Evolutionary conservation across 2,888 invertebrate genomes (phyloP).

Genomic region (Amiota communis): DNA sequence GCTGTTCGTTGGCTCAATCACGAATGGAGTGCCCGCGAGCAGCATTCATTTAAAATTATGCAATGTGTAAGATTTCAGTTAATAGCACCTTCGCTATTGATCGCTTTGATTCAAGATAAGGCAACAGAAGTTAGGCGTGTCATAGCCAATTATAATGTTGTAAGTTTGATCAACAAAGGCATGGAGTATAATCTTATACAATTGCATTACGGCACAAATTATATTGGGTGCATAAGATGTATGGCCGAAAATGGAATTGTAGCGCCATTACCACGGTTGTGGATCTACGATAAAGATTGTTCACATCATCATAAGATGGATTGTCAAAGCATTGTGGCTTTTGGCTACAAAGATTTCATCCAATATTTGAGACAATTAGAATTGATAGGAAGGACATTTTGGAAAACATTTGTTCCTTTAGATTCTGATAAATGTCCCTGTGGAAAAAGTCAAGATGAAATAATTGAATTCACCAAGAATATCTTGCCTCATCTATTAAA

Average conservation of each 20-base stretch:
- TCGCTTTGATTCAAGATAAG: slow-evolving; percentile 83
- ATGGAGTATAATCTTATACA: slow-evolving; percentile 85
- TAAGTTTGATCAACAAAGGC: slow-evolving; percentile 85
- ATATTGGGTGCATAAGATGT: slow-evolving; percentile 82
- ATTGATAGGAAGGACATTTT: too few relatives aligned
- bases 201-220: slow-evolving; percentile 81
- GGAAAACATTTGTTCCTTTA: too few relatives aligned
- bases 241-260: slow-evolving; percentile 75
- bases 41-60: slow-evolving; percentile 77
- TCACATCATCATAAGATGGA: slow-evolving; percentile 62
- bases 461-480: too few relatives aligned
- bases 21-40: slow-evolving; percentile 79
- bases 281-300: slow-evolving; percentile 77
- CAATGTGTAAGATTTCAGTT: slow-evolving; percentile 84
- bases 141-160: slow-evolving; percentile 80
- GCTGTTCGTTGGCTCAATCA: slow-evolving; percentile 85
- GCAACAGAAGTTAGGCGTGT: slow-evolving; percentile 82
- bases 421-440: too few relatives aligned
- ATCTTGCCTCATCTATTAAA: too few relatives aligned
- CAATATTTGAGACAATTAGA: slow-evolving; percentile 52
- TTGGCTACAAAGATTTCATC: slow-evolving; percentile 62
- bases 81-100: slow-evolving; percentile 86
- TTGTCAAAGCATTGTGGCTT: slow-evolving; percentile 61
- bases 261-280: slow-evolving; percentile 83
- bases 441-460: too few relatives aligned